Evolutionary conservation across 2,113 vertebrate genomes (phyloP).

Genomic region (Diadophis punctatus): DNA sequence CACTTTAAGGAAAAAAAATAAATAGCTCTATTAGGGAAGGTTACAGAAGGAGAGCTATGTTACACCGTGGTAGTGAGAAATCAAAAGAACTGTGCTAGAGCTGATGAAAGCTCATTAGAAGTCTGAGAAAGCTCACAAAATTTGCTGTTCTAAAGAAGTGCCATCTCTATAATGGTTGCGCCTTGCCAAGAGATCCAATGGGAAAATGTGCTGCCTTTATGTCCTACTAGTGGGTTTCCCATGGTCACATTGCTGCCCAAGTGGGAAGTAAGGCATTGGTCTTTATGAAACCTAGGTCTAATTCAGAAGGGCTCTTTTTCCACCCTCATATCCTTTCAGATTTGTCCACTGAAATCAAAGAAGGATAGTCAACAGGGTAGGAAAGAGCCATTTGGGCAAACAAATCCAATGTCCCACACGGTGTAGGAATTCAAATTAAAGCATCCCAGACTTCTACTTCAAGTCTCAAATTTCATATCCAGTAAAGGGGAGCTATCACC

Average conservation of each 20-base stretch:
- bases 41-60: background rate
- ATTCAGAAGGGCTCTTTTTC: background rate
- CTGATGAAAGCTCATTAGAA: background rate
- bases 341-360: background rate
- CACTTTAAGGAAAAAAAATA: background rate
- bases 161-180: background rate
- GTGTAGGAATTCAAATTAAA: background rate
- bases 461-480: background rate
- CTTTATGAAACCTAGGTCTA: background rate
- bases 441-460: background rate
- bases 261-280: background rate
- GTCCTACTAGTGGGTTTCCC: background rate
- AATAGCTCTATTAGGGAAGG: background rate
- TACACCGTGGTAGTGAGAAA: background rate
- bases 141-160: background rate
- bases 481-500: background rate
- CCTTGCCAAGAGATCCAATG: background rate
- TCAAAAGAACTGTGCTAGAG: background rate
- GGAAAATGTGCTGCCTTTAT: background rate
- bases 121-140: background rate
- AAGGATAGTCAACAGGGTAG: background rate
- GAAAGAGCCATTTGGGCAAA: background rate
- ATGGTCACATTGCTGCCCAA: background rate
- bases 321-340: background rate
- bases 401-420: background rate